Conservation (phyloP, 1,140 invertebrate species). For the Aphis gossypii region DNA sequence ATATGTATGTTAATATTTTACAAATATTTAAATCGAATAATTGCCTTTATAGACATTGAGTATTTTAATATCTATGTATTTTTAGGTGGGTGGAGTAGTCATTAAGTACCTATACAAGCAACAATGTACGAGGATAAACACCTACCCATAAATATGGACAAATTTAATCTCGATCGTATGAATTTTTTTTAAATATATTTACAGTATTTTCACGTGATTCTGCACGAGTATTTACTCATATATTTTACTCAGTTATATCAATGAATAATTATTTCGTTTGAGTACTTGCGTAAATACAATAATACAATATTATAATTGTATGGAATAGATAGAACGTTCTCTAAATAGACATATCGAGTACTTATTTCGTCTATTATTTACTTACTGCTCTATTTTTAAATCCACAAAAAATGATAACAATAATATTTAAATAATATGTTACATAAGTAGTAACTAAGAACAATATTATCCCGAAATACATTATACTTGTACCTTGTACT, state of each 20-base stretch:
- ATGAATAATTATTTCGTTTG: neutral
- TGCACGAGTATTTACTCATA: neutral
- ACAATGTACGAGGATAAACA: neutral
- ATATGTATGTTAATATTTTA: neutral
- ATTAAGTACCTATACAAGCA: neutral
- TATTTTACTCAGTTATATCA: neutral
- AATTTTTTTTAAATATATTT: neutral
- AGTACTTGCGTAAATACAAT: neutral
- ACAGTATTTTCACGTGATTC: neutral
- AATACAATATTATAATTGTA: neutral
- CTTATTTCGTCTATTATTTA: neutral
- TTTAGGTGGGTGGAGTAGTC: neutral
- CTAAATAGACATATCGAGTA: neutral
- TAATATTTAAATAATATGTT: neutral
- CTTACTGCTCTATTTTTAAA: neutral
- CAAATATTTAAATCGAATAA: neutral
- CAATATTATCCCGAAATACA: neutral
- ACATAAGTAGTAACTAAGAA: neutral
- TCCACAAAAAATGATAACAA: neutral
- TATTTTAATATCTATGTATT: neutral
- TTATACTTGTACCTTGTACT: neutral
- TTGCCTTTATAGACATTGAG: neutral
- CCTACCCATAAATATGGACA: neutral
- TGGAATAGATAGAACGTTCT: neutral
- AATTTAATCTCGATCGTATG: neutral